phyloP scores from a whole-genome alignment of 2,797 vertebrate species.

The Smutsia temminckii region DNA sequence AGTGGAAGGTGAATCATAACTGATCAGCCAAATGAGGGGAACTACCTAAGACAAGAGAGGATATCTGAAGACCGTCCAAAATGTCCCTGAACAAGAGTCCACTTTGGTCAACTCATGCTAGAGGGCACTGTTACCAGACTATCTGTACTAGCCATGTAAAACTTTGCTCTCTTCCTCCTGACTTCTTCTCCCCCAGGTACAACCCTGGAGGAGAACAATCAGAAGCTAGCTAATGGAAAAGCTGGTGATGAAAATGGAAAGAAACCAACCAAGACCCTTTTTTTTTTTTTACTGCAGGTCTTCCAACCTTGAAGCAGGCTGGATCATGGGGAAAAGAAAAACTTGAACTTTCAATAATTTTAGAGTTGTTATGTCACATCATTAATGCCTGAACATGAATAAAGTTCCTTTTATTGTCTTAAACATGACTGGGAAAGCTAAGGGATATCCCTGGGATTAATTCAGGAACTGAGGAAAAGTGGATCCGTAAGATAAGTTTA shows the following conservation, averaged over 20 bases:
- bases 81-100: background rate
- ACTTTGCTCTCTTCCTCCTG: background rate
- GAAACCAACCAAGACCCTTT: background rate
- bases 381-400: background rate
- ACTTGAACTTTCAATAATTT: background rate
- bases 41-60: background rate
- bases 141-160: background rate
- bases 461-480: background rate
- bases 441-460: background rate
- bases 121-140: background rate
- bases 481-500: background rate
- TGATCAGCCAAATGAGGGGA: background rate
- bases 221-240: background rate
- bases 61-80: background rate
- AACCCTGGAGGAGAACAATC: background rate
- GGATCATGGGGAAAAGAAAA: background rate
- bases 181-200: background rate
- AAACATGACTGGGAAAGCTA: background rate
- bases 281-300: background rate
- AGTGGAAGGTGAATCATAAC: background rate
- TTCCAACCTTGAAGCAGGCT: background rate
- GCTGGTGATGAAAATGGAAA: background rate
- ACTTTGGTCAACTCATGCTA: background rate
- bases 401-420: background rate
- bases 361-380: background rate